phyloP scores from a whole-genome alignment of 2,113 vertebrate genomes.

The Phaethon lepturus region DNA sequence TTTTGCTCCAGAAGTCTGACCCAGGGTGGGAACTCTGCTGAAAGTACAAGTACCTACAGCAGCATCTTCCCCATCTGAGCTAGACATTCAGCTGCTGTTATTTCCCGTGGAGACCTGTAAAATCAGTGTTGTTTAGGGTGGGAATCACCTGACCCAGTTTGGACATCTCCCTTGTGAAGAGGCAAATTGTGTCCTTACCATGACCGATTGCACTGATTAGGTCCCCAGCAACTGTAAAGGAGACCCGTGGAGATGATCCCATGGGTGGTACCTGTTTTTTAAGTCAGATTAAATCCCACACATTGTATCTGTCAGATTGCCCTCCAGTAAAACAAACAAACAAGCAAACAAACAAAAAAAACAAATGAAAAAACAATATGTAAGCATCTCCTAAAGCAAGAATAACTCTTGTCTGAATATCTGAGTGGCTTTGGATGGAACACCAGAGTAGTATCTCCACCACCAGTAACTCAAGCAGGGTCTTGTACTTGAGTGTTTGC shows the following conservation, averaged over 20 bases:
- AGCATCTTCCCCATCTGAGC: neutral
- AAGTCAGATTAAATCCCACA: neutral
- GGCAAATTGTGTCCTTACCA: neutral
- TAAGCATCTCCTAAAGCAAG: neutral
- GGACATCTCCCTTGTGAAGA: neutral
- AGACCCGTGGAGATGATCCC: neutral
- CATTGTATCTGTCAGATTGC: accelerated
- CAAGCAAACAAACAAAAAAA: neutral
- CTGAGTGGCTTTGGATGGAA: neutral
- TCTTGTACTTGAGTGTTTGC: neutral
- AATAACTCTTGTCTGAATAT: neutral
- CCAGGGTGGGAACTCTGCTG: neutral
- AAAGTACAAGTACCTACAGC: neutral
- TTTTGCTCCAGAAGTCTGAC: neutral
- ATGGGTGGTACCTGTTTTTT: neutral
- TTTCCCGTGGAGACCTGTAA: neutral
- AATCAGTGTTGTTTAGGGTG: neutral
- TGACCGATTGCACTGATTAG: accelerated
- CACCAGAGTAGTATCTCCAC: neutral
- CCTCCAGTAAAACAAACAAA: neutral
- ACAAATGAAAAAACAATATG: no score
- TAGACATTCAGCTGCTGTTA: no score
- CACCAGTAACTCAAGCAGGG: neutral
- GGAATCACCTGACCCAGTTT: neutral
- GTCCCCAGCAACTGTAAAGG: neutral